phyloP scores from a whole-genome alignment of 1,140 invertebrate genomes.

The Heliconius eleuchia region DNA sequence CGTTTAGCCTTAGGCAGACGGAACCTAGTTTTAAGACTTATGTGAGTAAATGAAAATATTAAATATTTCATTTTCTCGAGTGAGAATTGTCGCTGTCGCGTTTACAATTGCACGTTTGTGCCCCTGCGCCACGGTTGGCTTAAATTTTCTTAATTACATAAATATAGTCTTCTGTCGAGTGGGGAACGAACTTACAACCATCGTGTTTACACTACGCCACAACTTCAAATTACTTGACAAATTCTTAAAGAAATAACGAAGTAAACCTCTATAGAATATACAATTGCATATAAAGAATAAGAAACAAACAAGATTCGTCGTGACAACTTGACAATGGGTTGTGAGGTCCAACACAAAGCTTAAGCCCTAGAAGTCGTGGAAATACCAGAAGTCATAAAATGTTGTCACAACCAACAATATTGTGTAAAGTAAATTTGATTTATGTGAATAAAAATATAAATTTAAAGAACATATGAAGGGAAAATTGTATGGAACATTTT shows the following conservation, averaged over 20 bases:
- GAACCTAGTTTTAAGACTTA: too few relatives aligned
- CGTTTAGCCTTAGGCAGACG: too few relatives aligned
- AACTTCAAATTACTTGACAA: too few relatives aligned
- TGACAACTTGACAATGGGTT: constrained; percentile 7
- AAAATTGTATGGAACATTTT: not conserved
- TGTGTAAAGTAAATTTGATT: constrained; percentile 10
- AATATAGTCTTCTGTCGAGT: too few relatives aligned
- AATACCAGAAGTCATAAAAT: constrained; percentile 12
- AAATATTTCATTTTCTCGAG: too few relatives aligned
- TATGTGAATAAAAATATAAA: constrained; percentile 13
- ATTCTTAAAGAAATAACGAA: not conserved
- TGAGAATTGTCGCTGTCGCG: too few relatives aligned
- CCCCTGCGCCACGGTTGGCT: too few relatives aligned
- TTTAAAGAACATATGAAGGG: constrained; percentile 2
- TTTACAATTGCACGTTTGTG: too few relatives aligned
- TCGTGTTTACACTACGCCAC: too few relatives aligned
- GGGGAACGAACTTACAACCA: too few relatives aligned
- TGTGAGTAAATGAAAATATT: too few relatives aligned
- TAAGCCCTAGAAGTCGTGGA: constrained; percentile 7
- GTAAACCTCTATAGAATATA: not conserved
- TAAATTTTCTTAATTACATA: too few relatives aligned
- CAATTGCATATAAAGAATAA: constrained; percentile 11
- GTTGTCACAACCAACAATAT: constrained; percentile 8
- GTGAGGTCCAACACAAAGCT: constrained; percentile 13
- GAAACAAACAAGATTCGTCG: not conserved